Evolutionary conservation across 2,888 invertebrate species (phyloP), one percentile per base, ranked within the genome.

Genomic region (Tolmerus cingulatus): DNA sequence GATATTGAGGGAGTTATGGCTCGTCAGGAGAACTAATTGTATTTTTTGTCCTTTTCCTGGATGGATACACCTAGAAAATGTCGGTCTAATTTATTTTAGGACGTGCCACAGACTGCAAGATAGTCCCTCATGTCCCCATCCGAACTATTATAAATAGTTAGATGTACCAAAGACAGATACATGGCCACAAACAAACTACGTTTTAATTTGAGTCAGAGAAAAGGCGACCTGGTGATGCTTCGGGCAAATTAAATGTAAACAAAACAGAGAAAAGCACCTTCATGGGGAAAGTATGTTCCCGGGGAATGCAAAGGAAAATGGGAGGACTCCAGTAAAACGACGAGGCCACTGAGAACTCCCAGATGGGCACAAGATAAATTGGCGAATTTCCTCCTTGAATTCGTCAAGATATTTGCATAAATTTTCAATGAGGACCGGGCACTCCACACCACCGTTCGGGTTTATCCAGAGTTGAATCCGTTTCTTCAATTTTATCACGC

Each of bases 341-440:
- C 16, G 19, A 19, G 23, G 23, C 37, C 19, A 78, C 78, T 46
- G 78, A 78, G 43, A 78, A 78, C 23, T 19, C 78, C 78, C 78
- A 78, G 78, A 78, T 78, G 78, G 78, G 78, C 40, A 19, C 46
- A 43, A 78, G 78, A 78, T 78, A 78, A 78, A 78, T 78, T 78
- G 78, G 78, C 43, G 78, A 40, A 78, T 78, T 78, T 78, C 40
- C 78, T 78, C 23, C 40, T 40, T 78, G 78, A 78, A 78, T 78
- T 19, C 78, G 78, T 78, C 78, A 78, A 43, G 78, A 66, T 46
- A 78, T 78, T 78, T 78, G 78, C 78, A 78, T 78, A 78, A 78
- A 78, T 78, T 78, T 78, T 78, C 78, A 78, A 78, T 78, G 78
- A 78, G 40, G 46, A 43, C 37, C 37, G n/a, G 77, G 37, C 43